These are phyloP conservation scores for Drosophila anomelani DNA, from an alignment of 2,888 invertebrate species.

Conservation along the genomic window DNA sequence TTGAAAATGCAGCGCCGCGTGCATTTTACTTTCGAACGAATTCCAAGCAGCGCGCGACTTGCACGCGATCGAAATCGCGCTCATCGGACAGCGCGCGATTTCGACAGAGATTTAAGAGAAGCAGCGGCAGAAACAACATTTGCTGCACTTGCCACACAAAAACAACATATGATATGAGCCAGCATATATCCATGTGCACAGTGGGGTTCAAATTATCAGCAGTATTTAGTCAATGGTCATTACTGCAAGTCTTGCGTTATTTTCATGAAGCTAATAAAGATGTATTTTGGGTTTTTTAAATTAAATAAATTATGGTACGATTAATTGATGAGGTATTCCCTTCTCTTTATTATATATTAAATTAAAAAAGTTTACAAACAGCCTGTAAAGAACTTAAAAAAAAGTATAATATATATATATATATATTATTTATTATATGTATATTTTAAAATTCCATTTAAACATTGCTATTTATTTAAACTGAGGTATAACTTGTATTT, in stretches of 20 bases:
- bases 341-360: not conserved
- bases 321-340: not conserved
- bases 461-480: not conserved
- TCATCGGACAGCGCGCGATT: slow-evolving; percentile 39
- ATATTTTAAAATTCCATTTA: no score
- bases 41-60: slow-evolving; percentile 51
- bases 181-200: slow-evolving; percentile 17
- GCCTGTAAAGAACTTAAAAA: not conserved
- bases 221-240: not conserved
- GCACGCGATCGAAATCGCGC: slow-evolving; percentile 62
- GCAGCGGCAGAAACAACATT: slow-evolving; percentile 37
- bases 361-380: not conserved
- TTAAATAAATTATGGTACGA: not conserved
- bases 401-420: not conserved
- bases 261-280: not conserved
- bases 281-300: not conserved
- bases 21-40: slow-evolving; percentile 39
- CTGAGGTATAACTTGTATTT: slow-evolving; percentile 1
- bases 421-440: not conserved
- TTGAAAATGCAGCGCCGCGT: slow-evolving; percentile 72
- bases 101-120: slow-evolving; percentile 31
- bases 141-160: slow-evolving; percentile 58
- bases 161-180: slow-evolving; percentile 9
- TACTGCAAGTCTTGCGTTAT: not conserved
- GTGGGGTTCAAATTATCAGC: not conserved